phyloP scores from a whole-genome alignment of 1,140 invertebrate genomes.

The Cotesia chilonis region DNA sequence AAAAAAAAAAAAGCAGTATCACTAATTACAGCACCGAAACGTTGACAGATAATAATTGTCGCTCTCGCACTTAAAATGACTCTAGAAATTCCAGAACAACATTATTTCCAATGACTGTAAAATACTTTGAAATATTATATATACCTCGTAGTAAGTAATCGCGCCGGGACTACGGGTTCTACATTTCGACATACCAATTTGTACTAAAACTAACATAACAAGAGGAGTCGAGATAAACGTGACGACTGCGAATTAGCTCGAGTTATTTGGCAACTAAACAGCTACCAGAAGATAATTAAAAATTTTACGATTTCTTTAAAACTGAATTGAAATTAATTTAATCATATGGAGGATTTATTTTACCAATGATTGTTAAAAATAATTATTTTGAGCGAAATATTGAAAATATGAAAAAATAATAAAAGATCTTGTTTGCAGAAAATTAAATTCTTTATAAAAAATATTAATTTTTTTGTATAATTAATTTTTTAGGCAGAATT shows the following conservation, averaged over 20 bases:
- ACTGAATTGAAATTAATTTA: background rate
- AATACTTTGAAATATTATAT: conserved; percentile 56
- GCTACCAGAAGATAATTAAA: background rate
- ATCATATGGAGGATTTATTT: background rate
- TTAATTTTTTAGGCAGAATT: too few relatives aligned
- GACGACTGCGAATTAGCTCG: too few relatives aligned
- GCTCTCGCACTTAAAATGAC: conserved; percentile 61
- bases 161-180: background rate
- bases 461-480: too few relatives aligned
- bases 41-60: conserved; percentile 66
- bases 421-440: too few relatives aligned
- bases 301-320: background rate
- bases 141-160: background rate
- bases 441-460: too few relatives aligned
- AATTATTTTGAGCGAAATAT: too few relatives aligned
- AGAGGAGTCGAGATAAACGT: background rate
- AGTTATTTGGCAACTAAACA: too few relatives aligned
- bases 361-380: too few relatives aligned
- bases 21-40: conserved; percentile 54
- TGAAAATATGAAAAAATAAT: too few relatives aligned
- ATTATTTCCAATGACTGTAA: conserved; percentile 34
- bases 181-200: background rate
- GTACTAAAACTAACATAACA: background rate
- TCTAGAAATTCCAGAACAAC: conserved; percentile 52
- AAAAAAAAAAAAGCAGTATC: conserved; percentile 45